Percentiles rank a stretch among this genome's conserved stretches.
Conservation (phyloP, 1,140 invertebrate species). For the Ptiloglossa arizonensis region DNA sequence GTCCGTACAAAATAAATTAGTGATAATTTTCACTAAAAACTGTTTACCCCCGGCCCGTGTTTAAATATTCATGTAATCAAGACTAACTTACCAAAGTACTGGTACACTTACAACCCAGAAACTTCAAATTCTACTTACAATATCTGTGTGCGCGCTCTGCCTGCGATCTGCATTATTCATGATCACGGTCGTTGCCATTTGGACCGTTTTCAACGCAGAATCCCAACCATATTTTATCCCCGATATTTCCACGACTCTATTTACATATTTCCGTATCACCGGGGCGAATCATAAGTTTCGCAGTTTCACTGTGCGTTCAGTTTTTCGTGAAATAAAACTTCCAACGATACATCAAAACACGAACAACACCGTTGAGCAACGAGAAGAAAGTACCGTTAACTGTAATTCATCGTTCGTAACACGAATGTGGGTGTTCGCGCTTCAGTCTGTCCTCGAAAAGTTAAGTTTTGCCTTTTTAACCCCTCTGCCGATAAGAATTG, state of each 20-base stretch:
- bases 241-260: slow-evolving; percentile 35
- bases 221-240: slow-evolving; percentile 37
- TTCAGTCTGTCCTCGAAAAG: too few relatives aligned
- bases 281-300: slow-evolving; percentile 31
- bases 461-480: too few relatives aligned
- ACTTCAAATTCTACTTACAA: slow-evolving; percentile 31
- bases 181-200: slow-evolving; percentile 40
- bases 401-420: too few relatives aligned
- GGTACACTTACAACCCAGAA: background rate
- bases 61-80: background rate
- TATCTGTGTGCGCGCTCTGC: slow-evolving; percentile 29
- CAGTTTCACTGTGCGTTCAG: background rate
- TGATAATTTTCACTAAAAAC: too few relatives aligned
- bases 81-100: background rate
- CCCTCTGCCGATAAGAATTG: too few relatives aligned
- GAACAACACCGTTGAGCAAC: background rate
- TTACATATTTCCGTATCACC: slow-evolving; percentile 49
- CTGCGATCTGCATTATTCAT: slow-evolving; percentile 48
- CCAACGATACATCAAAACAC: background rate
- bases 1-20: too few relatives aligned
- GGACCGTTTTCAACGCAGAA: slow-evolving; percentile 51
- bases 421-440: too few relatives aligned
- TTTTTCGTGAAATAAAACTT: background rate
- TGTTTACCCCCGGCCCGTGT: too few relatives aligned
- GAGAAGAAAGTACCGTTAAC: too few relatives aligned